Base-by-base conservation (phyloP, 2,888 invertebrate genomes). In the Ormia ochracea region DNA sequence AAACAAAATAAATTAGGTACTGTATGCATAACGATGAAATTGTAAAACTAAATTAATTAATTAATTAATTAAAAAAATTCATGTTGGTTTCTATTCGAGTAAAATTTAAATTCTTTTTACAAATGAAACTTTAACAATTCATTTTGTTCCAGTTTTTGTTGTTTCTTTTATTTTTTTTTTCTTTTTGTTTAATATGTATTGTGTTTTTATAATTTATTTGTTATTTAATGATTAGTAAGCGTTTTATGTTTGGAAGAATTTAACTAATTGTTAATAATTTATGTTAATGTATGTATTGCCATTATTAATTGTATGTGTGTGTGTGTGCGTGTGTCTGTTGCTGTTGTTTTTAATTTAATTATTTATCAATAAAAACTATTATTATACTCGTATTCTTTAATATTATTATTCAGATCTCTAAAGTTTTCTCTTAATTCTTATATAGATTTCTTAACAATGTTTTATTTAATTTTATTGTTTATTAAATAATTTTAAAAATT, bases 171-270 rank as follows among this genome's bases (percentile, higher is more conserved):
- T 3, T n/a, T 7, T 36, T 56, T 19, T 17, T 58, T 17, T 28
- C 38, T 9, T 14, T 14, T 19, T 33, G 7, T 31, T 5, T 21
- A 50, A 36, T 48, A 50, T 10, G 23, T 5, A 12, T 43, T 26
- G 41, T 50, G 23, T n/a, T n/a, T n/a, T n/a, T n/a, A n/a, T n/a
- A n/a, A n/a, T 9, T 33, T 69, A 10, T 65, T 63, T 12, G 56
- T 48, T 36, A 43, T 33, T 63, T 72, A 78, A 68, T 73, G 66
- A 17, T 78, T 78, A 78, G 73, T 78, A 78, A 78, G 78, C 78
- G 78, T 68, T 78, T 78, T 73, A 66, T 73, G 52, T 66, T 68
- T 78, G 78, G 78, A 78, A 78, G 78, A 78, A 73, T 38, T 73
- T 73, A 78, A 78, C 66, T 73, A 78, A 78, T 73, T 73, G 43